Base-by-base conservation (phyloP, 2,113 vertebrate genomes). In the Stictonetta naevosa region DNA sequence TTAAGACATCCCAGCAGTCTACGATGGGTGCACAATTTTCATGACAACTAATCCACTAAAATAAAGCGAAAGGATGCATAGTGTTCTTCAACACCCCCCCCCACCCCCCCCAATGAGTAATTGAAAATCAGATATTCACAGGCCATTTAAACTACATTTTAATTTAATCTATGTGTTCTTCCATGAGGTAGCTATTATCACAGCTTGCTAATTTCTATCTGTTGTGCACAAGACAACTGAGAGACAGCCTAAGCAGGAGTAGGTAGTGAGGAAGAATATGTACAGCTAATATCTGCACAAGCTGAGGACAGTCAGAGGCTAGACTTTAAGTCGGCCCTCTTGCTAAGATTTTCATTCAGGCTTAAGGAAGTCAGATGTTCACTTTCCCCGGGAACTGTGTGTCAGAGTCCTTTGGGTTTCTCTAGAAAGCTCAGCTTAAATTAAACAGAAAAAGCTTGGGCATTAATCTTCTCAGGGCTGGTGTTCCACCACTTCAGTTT, bases 161-260 rank as follows among this genome's bases (percentile, higher is more conserved):
- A 19, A 66, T 52, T 71, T 64, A 34, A 64, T 40, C 22, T 34
- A 29, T 19, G 12, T 73, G n/a, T 31, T 50, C 29, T 44, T 66
- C 25, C 18, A 13, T n/a, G 7, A 28, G 8, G 22, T 20, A 34
- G 33, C 38, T 53, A 5, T 20, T 17, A 31, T 25, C n/a, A 82
- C 25, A 66, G 16, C 15, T 59, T 42, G 16, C 20, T 36, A 7
- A 77, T 92, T 74, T 63, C n/a, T 8, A 4, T 29, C 23, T 11
- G 38, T 10, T 34, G 34, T 38, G 20, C 69, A 42, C 33, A 33
- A 19, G 21, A 44, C 28, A 44, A 33, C 6, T 46, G 4, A 63
- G 31, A 42, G 46, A 13, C 63, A 86, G n/a, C 1, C 1, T 68
- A 8, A 14, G 4, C 15, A 52, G 7, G 9, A 62, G 7, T 0